A percentile compares a stretch with the other conserved stretches of the same genome.
phyloP scores from a whole-genome alignment of 2,113 vertebrate genomes.

The Pterophyllum scalare region DNA sequence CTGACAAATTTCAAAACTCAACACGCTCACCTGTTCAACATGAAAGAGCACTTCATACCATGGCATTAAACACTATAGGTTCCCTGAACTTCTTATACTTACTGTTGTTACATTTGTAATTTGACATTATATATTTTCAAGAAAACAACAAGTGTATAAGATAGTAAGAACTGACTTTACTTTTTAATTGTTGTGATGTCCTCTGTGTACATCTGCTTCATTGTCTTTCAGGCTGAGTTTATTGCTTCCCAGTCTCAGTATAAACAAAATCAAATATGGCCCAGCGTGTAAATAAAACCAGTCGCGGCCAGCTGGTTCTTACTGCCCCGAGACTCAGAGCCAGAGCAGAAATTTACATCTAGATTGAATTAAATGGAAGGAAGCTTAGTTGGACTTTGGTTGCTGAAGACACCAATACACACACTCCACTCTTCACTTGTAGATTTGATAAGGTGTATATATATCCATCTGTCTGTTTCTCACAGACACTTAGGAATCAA shows the following conservation, averaged over 20 bases:
- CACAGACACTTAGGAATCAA: slow-evolving; percentile 41
- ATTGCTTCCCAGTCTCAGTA: not conserved
- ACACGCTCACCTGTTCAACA: too few species aligned
- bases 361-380: slow-evolving; percentile 42
- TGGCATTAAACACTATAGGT: rapidly evolving
- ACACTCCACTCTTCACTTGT: not conserved
- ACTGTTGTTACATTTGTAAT: not conserved
- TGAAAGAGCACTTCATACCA: not conserved
- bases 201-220: not conserved
- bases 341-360: slow-evolving; percentile 12
- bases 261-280: slow-evolving; percentile 7
- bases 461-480: slow-evolving; percentile 46
- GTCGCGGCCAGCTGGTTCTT: not conserved
- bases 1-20: not conserved
- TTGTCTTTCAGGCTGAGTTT: not conserved
- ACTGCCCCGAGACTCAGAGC: not conserved
- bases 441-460: slow-evolving; percentile 43
- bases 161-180: not conserved
- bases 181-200: not conserved
- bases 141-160: not conserved
- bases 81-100: not conserved
- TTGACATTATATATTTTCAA: not conserved
- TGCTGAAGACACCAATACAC: not conserved
- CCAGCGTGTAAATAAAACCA: not conserved
- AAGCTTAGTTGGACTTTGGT: slow-evolving; percentile 8